Base-by-base conservation (phyloP, 2,113 vertebrate genomes). In the Onychostruthus taczanowskii region DNA sequence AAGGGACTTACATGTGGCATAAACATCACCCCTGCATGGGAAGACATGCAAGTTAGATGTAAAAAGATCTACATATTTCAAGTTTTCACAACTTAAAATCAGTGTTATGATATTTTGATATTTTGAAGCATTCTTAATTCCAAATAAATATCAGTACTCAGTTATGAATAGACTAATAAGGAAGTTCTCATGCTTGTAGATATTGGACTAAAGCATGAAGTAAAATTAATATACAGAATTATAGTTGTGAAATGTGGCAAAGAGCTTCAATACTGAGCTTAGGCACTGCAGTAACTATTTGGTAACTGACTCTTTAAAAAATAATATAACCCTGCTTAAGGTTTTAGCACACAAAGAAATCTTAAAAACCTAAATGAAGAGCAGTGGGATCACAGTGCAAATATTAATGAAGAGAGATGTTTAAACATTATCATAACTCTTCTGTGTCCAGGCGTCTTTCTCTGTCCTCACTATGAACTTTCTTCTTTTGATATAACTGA, bases 391-490 rank as follows among this genome's bases (percentile, higher is more conserved):
- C 26, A 31, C 28, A 83, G 21, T 69, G 15, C 8, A 83, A 37
- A 50, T 24, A 50, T n/a, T 46, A 74, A 74, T 8, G 18, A 50
- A 78, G 16, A 85, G 7, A 86, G 7, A 46, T 18, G 14, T 49
- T 77, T 59, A 77, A 85, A 44, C 11, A 49, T 27, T 20, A 43
- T 22, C 15, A 31, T 41, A 86, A n/a, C 4, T 70, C 19, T 37
- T 46, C 8, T 79, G 15, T 43, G 5, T 9, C 30, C 33, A 75
- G 23, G 43, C 17, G 15, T 56, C 7, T 49, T 91, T 53, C 13
- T 64, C 22, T 73, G 18, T 35, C 21, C 28, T 55, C 3, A 1
- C 27, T 68, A 33, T 0, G 2, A 30, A 69, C 4, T 1, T 80
- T 70, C 67, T 79, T 41, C 6, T 53, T 84, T 41, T 37, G 5